These are phyloP conservation scores for Crematogaster levior DNA, from an alignment of 2,888 invertebrate species.

Conservation along the genomic window DNA sequence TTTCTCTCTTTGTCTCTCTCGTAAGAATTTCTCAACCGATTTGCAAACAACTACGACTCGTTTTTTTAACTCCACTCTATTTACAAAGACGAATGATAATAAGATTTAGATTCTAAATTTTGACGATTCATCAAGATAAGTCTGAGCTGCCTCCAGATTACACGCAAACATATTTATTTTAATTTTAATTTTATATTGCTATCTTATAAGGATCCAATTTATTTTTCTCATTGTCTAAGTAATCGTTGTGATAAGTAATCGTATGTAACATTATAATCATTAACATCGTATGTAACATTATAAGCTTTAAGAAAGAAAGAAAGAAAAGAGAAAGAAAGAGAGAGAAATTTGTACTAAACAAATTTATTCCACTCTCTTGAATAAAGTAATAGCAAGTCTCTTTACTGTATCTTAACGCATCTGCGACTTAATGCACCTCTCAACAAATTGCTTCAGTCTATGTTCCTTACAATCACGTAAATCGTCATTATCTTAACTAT, in stretches of 20 bases:
- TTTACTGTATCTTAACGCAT: no score
- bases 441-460: constrained; percentile 33
- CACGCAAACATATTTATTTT: neutral
- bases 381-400: constrained; percentile 12
- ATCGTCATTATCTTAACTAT: constrained; percentile 41
- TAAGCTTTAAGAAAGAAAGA: neutral
- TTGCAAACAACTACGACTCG: neutral
- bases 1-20: no score
- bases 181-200: neutral
- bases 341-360: constrained; percentile 13
- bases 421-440: constrained; percentile 39
- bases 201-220: neutral
- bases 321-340: neutral
- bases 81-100: neutral
- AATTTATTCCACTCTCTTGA: neutral
- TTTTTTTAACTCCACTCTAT: neutral
- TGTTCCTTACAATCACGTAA: constrained; percentile 30
- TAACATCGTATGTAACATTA: no score
- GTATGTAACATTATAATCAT: neutral
- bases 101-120: neutral
- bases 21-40: neutral
- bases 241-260: no score
- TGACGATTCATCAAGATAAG: neutral
- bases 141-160: neutral
- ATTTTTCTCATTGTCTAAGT: constrained; percentile 2